Conservation (phyloP, 2,888 invertebrate genomes). For the Tortrix viridana region DNA sequence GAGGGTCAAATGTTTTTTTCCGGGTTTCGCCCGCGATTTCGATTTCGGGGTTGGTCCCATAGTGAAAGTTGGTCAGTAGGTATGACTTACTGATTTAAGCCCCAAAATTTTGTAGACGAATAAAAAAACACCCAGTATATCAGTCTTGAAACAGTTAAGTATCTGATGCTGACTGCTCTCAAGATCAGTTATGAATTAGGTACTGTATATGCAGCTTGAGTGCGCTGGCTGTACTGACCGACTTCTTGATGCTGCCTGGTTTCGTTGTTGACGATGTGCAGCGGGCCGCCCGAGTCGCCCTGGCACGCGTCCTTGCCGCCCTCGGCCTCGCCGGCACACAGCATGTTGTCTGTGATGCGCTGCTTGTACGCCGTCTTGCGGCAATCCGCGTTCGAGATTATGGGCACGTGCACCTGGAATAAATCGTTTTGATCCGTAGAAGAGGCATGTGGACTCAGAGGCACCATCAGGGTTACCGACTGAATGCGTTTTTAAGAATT, state of each 20-base stretch:
- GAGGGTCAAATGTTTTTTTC: too few relatives aligned
- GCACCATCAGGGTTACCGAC: too few relatives aligned
- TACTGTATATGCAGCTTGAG: neutral
- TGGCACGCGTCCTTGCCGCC: constrained; percentile 92
- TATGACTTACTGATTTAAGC: too few relatives aligned
- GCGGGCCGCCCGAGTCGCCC: constrained; percentile 92
- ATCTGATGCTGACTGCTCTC: too few relatives aligned
- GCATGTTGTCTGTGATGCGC: constrained; percentile 90
- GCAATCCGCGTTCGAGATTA: constrained; percentile 84
- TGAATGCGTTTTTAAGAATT: too few relatives aligned
- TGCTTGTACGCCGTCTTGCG: constrained; percentile 87
- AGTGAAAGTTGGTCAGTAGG: too few relatives aligned
- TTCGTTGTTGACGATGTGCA: constrained; percentile 84
- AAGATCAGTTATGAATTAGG: too few relatives aligned
- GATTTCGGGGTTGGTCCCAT: too few relatives aligned
- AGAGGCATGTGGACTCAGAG: neutral
- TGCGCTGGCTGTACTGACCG: constrained; percentile 70
- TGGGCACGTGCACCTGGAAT: constrained; percentile 72
- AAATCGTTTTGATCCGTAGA: neutral
- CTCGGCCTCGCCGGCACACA: constrained; percentile 90
- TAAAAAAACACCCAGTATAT: too few relatives aligned
- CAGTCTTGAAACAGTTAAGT: too few relatives aligned
- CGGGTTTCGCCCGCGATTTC: too few relatives aligned
- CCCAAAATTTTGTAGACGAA: too few relatives aligned
- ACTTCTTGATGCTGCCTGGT: constrained; percentile 81